Percentiles rank a stretch among this genome's conserved stretches.
Conservation (phyloP, 1,140 invertebrate genomes). For the Streblospio benedicti region DNA sequence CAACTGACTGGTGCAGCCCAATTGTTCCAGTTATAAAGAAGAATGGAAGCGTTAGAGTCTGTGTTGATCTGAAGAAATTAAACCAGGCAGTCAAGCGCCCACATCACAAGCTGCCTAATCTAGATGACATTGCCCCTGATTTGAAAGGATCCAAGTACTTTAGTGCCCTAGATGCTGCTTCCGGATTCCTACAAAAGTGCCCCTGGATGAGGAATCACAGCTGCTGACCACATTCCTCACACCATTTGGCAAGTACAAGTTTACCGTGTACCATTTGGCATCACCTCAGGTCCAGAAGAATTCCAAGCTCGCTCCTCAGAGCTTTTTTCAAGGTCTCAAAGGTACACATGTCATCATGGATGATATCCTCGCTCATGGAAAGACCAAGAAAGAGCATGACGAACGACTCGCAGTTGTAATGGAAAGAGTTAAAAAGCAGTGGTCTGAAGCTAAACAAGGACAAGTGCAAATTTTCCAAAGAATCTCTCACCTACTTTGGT, state of each 20-base stretch:
- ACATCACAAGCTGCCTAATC: conserved; percentile 13
- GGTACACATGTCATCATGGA: conserved; percentile 13
- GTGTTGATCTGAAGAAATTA: conserved; percentile 18
- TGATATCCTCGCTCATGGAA: conserved; percentile 7
- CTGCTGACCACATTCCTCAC: conserved; percentile 28
- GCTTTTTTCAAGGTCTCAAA: neutral
- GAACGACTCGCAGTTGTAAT: neutral
- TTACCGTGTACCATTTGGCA: conserved; percentile 19
- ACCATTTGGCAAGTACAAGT: conserved; percentile 17
- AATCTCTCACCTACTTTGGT: neutral
- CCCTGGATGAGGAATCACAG: neutral
- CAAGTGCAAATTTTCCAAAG: neutral
- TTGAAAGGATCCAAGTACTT: conserved; percentile 4
- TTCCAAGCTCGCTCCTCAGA: conserved; percentile 17
- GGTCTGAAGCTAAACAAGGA: neutral
- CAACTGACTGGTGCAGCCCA: conserved; percentile 21
- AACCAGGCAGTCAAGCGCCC: conserved; percentile 18
- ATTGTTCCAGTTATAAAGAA: conserved; percentile 22
- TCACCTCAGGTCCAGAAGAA: conserved; percentile 16
- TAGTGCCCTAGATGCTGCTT: conserved; percentile 1
- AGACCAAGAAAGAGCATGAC: neutral
- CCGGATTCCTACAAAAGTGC: too few relatives aligned
- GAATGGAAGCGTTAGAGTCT: conserved; percentile 8
- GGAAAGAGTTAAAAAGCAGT: neutral
- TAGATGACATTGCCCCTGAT: conserved; percentile 18